Conservation (phyloP, 2,113 vertebrate genomes). For the Syngnathus floridae region DNA sequence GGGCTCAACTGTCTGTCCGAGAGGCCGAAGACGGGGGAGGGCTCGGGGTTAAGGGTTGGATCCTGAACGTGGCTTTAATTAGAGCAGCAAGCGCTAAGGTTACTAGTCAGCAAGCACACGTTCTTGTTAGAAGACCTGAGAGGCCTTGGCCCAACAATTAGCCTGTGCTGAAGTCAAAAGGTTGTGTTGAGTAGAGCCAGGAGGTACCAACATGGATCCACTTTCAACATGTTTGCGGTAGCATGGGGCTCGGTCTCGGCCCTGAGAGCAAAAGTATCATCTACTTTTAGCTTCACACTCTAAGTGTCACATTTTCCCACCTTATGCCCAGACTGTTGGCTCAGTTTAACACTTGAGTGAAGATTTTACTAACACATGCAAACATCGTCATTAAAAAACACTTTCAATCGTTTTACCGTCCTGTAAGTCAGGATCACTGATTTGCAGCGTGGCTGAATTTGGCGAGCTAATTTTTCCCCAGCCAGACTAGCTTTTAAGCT, state of each 20-base stretch:
- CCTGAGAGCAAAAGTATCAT: slow-evolving; percentile 20
- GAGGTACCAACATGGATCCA: slow-evolving; percentile 14
- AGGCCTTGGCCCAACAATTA: slow-evolving; percentile 28
- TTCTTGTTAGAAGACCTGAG: slow-evolving; percentile 29
- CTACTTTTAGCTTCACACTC: slow-evolving; percentile 40
- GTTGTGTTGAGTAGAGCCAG: slow-evolving; percentile 3
- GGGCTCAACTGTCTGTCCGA: slow-evolving; percentile 51
- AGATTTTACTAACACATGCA: background rate
- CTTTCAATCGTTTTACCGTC: background rate
- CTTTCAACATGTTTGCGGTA: slow-evolving; percentile 34
- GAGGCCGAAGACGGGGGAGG: slow-evolving; percentile 11
- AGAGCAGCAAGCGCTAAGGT: slow-evolving; percentile 54
- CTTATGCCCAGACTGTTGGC: slow-evolving; percentile 6
- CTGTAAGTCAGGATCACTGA: background rate
- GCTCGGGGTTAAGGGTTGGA: slow-evolving; percentile 1
- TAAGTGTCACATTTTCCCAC: slow-evolving; percentile 34
- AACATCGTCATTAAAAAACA: background rate
- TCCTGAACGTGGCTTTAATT: slow-evolving; percentile 60
- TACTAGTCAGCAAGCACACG: slow-evolving; percentile 23
- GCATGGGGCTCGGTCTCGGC: slow-evolving; percentile 7
- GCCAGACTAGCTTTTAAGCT: background rate
- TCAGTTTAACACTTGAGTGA: background rate
- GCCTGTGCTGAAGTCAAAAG: slow-evolving; percentile 20
- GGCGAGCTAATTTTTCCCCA: background rate
- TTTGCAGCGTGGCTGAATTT: background rate